Evolutionary conservation across 1,140 invertebrate species (phyloP).

Genomic region (Listronotus oregonensis): DNA sequence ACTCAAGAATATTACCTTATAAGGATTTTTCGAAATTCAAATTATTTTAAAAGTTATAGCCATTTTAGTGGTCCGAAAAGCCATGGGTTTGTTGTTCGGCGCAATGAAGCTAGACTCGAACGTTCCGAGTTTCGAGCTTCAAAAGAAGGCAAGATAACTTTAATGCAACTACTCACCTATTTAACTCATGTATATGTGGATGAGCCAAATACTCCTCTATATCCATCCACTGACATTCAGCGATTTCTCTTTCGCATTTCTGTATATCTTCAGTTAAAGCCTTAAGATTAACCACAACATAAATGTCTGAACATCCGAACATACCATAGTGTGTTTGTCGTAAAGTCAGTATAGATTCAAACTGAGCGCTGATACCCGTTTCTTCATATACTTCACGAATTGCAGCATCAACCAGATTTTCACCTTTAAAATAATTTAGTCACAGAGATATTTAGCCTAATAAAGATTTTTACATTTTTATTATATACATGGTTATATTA

Average conservation of each 20-base stretch:
- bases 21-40: too few relatives aligned
- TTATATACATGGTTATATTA: too few relatives aligned
- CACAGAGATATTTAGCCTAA: too few relatives aligned
- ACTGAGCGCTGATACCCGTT: constrained; percentile 79
- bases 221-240: constrained; percentile 81
- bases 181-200: constrained; percentile 75
- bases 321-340: constrained; percentile 73
- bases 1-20: too few relatives aligned
- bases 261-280: constrained; percentile 69
- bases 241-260: constrained; percentile 75
- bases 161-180: constrained; percentile 56
- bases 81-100: too few relatives aligned
- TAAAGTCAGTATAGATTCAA: constrained; percentile 76
- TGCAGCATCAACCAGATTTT: constrained; percentile 78
- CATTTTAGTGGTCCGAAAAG: too few relatives aligned
- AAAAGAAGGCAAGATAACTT: background rate
- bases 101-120: too few relatives aligned
- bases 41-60: too few relatives aligned
- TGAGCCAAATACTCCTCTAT: constrained; percentile 74
- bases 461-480: too few relatives aligned
- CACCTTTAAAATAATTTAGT: constrained; percentile 62
- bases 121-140: too few relatives aligned
- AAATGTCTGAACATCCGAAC: constrained; percentile 85
- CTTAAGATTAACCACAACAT: constrained; percentile 74
- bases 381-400: constrained; percentile 88